Conservation (phyloP, 1,140 invertebrate species). For the Mamestra configurata region DNA sequence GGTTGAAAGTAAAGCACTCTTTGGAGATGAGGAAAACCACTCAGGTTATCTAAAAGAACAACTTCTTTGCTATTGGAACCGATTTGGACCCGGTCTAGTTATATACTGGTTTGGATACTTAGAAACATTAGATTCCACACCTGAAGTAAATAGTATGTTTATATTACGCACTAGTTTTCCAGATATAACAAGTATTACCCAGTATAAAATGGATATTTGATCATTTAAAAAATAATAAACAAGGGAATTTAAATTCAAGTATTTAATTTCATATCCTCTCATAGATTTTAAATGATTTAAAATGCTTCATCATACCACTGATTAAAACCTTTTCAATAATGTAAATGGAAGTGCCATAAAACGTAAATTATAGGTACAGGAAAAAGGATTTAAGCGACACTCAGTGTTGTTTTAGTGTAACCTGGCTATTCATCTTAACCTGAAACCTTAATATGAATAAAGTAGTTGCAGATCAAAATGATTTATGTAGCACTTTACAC, state of each 20-base stretch:
- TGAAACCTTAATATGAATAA: too few relatives aligned
- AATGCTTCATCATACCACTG: too few relatives aligned
- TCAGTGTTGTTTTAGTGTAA: too few relatives aligned
- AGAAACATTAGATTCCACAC: constrained; percentile 88
- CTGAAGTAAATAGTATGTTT: constrained; percentile 86
- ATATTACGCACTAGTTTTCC: constrained; percentile 73
- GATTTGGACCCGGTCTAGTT: constrained; percentile 97
- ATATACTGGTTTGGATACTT: constrained; percentile 99
- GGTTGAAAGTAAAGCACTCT: constrained; percentile 98
- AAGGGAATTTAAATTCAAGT: too few relatives aligned
- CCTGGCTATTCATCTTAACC: too few relatives aligned
- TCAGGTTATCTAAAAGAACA: constrained; percentile 95
- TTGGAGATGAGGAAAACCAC: constrained; percentile 95
- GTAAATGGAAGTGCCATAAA: too few relatives aligned
- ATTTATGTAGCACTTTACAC: too few relatives aligned
- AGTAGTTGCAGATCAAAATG: too few relatives aligned
- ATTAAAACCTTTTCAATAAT: too few relatives aligned
- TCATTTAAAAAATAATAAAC: not conserved
- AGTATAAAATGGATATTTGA: constrained; percentile 75
- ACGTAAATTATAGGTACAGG: too few relatives aligned
- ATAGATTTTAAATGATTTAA: not conserved
- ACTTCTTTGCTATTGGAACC: constrained; percentile 96
- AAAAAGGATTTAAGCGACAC: too few relatives aligned
- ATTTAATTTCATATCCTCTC: too few relatives aligned
- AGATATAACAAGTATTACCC: constrained; percentile 77